Evolutionary conservation across 1,140 invertebrate species (phyloP).

Genomic region (Nasonia vitripennis): DNA sequence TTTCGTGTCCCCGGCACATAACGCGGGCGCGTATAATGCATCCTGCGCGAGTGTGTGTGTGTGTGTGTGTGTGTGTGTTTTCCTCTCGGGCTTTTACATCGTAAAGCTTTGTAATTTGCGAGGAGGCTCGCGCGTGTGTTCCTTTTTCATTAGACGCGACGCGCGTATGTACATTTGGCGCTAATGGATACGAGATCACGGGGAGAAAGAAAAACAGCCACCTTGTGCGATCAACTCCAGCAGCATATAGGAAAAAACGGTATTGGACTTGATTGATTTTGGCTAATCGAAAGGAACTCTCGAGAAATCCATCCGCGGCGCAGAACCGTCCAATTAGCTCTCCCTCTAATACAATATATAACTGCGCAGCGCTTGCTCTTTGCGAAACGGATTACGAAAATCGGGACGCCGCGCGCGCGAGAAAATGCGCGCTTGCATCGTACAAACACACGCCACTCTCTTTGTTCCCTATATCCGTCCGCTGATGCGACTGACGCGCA

Average conservation of each 20-base stretch:
- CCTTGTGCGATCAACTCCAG: too few species aligned
- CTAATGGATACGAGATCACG: neutral
- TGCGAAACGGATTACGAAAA: conserved; percentile 14
- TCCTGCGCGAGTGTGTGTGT: too few species aligned
- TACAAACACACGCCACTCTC: too few species aligned
- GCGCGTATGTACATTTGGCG: neutral
- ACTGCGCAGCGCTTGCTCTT: neutral
- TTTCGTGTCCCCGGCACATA: too few species aligned
- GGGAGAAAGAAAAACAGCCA: neutral
- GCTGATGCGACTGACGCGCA: too few species aligned
- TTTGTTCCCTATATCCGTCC: neutral
- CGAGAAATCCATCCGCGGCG: too few species aligned
- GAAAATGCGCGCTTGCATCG: neutral
- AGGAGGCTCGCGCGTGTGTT: neutral
- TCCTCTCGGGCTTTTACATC: conserved; percentile 1
- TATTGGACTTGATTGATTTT: too few species aligned
- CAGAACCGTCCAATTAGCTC: neutral
- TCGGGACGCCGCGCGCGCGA: neutral
- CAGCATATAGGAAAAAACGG: too few species aligned
- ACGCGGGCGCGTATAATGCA: too few species aligned
- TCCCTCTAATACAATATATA: neutral
- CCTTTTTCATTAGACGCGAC: conserved; percentile 9
- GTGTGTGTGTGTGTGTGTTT: neutral
- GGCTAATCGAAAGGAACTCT: too few species aligned
- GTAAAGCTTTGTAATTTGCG: conserved; percentile 23